These are phyloP conservation scores for Nannoperca australis DNA, from an alignment of 2,797 vertebrate species.

Conservation along the genomic window DNA sequence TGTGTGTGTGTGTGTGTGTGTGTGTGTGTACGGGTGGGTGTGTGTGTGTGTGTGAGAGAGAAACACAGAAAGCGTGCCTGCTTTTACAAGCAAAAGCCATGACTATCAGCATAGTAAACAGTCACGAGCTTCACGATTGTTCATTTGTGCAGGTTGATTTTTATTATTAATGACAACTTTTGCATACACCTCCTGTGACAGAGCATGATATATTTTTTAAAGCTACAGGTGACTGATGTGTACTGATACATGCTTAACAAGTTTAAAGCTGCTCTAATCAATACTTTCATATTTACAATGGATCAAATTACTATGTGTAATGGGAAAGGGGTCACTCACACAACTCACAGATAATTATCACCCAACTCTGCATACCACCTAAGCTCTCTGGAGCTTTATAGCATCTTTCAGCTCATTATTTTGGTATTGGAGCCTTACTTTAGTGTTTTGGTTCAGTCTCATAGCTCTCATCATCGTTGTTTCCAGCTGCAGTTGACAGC, in stretches of 20 bases:
- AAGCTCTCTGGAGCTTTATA: neutral
- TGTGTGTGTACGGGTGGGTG: slow-evolving; percentile 8
- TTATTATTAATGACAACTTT: no score
- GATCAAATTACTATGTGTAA: neutral
- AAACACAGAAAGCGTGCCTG: neutral
- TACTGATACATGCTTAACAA: neutral
- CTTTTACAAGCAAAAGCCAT: neutral
- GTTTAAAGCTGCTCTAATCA: neutral
- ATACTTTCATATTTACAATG: neutral
- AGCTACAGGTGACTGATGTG: neutral
- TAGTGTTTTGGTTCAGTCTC: no score
- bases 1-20: neutral
- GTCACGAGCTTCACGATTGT: neutral
- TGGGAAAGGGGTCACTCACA: no score
- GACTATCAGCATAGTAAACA: neutral
- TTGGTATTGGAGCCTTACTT: neutral
- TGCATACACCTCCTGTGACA: neutral
- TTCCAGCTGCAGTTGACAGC: no score
- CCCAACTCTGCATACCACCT: neutral
- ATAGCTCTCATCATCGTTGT: no score
- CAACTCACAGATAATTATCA: neutral
- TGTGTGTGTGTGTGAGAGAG: no score
- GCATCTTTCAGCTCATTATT: neutral
- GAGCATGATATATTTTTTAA: slow-evolving; percentile 1
- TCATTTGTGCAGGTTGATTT: neutral